Evolutionary conservation across 1,140 invertebrate species (phyloP).

Genomic region (Aricia agestis): DNA sequence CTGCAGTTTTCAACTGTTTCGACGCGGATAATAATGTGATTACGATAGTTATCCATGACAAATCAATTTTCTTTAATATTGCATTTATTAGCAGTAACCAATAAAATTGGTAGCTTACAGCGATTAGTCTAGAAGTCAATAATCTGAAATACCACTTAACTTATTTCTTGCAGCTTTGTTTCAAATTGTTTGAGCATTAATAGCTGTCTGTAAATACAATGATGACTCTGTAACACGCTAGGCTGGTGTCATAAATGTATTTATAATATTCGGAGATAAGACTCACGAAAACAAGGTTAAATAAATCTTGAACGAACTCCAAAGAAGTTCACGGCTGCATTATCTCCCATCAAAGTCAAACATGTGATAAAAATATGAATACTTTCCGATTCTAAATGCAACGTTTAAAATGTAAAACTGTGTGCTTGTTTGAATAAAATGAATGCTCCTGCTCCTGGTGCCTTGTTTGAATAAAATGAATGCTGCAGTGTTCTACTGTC

Average conservation of each 20-base stretch:
- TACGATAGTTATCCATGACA: too few species aligned
- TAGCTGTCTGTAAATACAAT: background rate
- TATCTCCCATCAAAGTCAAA: background rate
- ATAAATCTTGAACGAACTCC: background rate
- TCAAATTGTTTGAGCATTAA: background rate
- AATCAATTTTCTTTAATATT: too few species aligned
- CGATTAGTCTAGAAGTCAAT: too few species aligned
- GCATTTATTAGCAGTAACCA: too few species aligned
- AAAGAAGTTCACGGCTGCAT: background rate
- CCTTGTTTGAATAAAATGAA: background rate
- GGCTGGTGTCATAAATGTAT: background rate
- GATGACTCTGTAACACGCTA: background rate
- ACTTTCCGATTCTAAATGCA: background rate
- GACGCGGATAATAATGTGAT: too few species aligned
- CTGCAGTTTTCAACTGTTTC: too few species aligned
- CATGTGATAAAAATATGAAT: background rate
- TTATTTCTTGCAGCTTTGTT: background rate
- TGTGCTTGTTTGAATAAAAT: background rate
- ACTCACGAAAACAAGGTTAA: conserved; percentile 4
- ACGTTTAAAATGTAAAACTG: background rate
- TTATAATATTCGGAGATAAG: conserved; percentile 4
- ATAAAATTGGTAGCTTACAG: too few species aligned
- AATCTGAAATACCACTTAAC: too few species aligned
- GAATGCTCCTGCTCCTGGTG: too few species aligned
- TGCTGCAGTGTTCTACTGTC: too few species aligned